Evolutionary conservation across 2,113 vertebrate genomes (phyloP).

Genomic region (Orthochromis indermauri): DNA sequence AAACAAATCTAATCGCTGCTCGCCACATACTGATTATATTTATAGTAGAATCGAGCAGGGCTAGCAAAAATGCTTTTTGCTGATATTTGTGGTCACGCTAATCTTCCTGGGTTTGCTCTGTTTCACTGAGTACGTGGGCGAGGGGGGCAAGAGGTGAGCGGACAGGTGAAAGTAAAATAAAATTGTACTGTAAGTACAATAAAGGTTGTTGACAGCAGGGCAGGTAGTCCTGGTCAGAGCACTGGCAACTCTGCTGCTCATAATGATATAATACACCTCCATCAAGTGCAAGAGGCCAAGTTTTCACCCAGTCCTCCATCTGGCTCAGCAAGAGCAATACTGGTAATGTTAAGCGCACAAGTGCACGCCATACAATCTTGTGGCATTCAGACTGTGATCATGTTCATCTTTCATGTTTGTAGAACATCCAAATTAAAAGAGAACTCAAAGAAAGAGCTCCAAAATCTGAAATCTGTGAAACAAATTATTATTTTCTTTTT

Average conservation of each 20-base stretch:
- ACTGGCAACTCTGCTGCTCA: not conserved
- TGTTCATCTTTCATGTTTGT: not conserved
- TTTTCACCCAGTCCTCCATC: not conserved
- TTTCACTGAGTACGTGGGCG: not conserved
- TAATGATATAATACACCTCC: not conserved
- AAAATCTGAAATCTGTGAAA: not conserved
- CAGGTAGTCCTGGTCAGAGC: not conserved
- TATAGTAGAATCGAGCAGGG: not conserved
- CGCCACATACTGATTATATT: not conserved
- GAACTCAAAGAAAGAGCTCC: not conserved
- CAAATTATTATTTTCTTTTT: not conserved
- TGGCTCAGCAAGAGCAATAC: not conserved
- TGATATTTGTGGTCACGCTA: not conserved
- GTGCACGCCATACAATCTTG: not conserved
- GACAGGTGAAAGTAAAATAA: not conserved
- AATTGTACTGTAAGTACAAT: not conserved
- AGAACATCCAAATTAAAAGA: not conserved
- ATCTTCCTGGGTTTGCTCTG: not conserved
- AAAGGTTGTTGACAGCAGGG: not conserved
- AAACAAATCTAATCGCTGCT: not conserved
- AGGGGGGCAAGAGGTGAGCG: not conserved
- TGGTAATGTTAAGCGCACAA: not conserved
- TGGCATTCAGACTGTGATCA: not conserved
- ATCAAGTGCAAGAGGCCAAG: not conserved
- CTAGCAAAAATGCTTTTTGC: not conserved